phyloP scores from a whole-genome alignment of 2,113 vertebrate genomes.

The Sceloporus undulatus region DNA sequence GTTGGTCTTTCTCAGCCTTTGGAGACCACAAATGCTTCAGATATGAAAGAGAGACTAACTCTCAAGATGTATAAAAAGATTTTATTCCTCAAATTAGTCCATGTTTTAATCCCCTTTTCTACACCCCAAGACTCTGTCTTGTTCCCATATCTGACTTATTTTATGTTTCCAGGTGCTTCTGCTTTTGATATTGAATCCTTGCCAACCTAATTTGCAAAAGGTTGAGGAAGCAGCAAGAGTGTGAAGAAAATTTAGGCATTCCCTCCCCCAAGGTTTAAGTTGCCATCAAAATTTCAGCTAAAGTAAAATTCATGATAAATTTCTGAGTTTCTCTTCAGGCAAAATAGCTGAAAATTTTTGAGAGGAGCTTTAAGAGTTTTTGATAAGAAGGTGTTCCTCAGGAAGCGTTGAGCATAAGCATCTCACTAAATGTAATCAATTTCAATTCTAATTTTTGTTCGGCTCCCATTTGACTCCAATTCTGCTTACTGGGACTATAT shows the following conservation, averaged over 20 bases:
- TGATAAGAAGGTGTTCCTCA: not conserved
- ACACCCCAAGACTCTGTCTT: too few species aligned
- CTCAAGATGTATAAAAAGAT: too few species aligned
- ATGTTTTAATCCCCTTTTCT: too few species aligned
- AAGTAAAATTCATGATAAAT: not conserved
- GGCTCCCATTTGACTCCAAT: not conserved
- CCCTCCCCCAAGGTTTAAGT: too few species aligned
- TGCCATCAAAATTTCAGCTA: not conserved
- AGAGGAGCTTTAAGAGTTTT: not conserved
- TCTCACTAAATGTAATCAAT: not conserved
- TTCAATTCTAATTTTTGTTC: not conserved
- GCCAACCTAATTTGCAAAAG: not conserved
- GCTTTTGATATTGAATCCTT: too few species aligned
- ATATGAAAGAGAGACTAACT: too few species aligned
- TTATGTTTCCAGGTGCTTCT: too few species aligned
- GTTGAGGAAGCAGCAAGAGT: not conserved
- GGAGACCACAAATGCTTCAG: too few species aligned
- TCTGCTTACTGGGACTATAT: not conserved
- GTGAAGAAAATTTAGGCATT: not conserved
- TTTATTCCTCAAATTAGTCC: too few species aligned
- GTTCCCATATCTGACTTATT: too few species aligned
- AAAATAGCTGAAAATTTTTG: not conserved
- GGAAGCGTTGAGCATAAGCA: not conserved
- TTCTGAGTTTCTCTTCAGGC: not conserved
- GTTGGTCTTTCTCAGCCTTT: too few species aligned